Conservation (phyloP, 2,888 invertebrate species). For the Rotaria sp. region DNA sequence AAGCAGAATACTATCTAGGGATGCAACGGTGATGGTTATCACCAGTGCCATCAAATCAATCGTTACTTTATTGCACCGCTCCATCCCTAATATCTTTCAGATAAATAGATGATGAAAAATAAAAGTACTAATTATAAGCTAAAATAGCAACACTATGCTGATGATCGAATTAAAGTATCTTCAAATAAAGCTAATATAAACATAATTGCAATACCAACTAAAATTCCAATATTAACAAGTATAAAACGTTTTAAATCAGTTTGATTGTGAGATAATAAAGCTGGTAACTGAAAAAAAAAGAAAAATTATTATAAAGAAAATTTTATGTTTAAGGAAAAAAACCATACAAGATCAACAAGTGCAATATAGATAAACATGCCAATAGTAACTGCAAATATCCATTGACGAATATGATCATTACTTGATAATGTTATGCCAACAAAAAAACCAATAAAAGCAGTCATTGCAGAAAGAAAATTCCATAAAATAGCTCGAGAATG, state of each 20-base stretch:
- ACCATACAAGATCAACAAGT: conserved; percentile 43
- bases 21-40: too few species aligned
- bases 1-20: too few species aligned
- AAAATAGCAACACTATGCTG: too few species aligned
- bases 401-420: conserved; percentile 47
- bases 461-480: conserved; percentile 56
- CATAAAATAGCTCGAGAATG: conserved; percentile 49
- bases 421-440: conserved; percentile 53
- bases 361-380: conserved; percentile 59
- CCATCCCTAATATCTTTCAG: too few species aligned
- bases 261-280: conserved; percentile 23
- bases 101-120: too few species aligned
- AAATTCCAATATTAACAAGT: background rate
- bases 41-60: too few species aligned
- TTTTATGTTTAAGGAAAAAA: background rate
- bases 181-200: conserved; percentile 38
- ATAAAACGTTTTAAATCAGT: background rate
- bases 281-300: conserved; percentile 33
- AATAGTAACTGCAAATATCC: conserved; percentile 57
- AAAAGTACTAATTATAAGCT: too few species aligned
- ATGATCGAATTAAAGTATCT: conserved; percentile 28
- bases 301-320: background rate
- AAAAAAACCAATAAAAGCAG: conserved; percentile 56
- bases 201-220: conserved; percentile 18
- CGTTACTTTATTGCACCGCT: too few species aligned